phyloP scores from a whole-genome alignment of 1,140 invertebrate species.

The Saccostrea cuccullata region DNA sequence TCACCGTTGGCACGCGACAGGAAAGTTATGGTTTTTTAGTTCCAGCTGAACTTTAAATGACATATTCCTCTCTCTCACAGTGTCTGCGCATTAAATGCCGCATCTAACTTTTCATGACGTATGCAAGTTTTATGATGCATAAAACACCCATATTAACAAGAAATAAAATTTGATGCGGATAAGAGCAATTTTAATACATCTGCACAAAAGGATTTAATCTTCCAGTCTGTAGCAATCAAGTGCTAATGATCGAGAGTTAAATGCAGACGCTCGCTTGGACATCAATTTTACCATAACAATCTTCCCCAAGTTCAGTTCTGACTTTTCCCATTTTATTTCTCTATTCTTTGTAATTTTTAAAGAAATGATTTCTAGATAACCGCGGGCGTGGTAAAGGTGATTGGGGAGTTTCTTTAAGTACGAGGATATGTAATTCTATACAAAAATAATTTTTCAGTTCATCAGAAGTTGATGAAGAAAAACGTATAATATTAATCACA shows the following conservation, averaged over 20 bases:
- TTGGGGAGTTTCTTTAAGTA: neutral
- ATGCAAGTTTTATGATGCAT: slow-evolving; percentile 31
- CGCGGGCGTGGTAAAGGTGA: neutral
- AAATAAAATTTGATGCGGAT: slow-evolving; percentile 32
- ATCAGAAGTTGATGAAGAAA: neutral
- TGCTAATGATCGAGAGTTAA: neutral
- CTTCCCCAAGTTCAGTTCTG: neutral
- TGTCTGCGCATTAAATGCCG: neutral
- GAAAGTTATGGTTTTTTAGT: neutral
- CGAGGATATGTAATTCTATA: neutral
- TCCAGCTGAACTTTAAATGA: neutral
- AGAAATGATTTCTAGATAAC: neutral
- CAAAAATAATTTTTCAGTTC: neutral
- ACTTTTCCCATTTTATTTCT: neutral
- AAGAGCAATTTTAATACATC: neutral
- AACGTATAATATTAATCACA: neutral
- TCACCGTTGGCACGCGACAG: neutral
- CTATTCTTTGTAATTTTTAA: neutral
- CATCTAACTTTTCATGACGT: neutral
- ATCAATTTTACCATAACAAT: slow-evolving; percentile 29
- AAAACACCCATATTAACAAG: slow-evolving; percentile 19
- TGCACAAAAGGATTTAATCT: neutral
- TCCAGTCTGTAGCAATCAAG: neutral
- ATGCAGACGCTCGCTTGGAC: neutral
- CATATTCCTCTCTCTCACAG: neutral